Percentiles rank a stretch among this genome's conserved stretches.
These are phyloP conservation scores for Pseudorasbora parva DNA, from an alignment of 2,113 vertebrate species.

Conservation along the genomic window DNA sequence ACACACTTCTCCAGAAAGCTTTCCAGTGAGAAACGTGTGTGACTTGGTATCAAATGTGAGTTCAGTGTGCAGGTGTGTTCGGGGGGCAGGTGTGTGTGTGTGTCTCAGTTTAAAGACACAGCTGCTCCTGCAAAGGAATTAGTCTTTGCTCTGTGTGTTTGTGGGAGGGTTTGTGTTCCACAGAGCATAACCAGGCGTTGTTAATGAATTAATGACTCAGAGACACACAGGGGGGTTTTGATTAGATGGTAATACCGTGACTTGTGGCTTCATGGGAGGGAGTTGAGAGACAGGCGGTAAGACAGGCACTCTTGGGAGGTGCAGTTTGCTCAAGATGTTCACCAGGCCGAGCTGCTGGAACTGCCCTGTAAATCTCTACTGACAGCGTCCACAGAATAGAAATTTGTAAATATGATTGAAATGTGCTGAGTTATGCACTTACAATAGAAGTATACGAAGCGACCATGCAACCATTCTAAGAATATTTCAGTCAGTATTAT, in stretches of 20 bases:
- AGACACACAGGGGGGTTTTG: conserved; percentile 49
- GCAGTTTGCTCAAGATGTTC: not conserved
- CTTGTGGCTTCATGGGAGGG: conserved; percentile 26
- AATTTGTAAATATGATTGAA: not conserved
- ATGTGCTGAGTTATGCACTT: not conserved
- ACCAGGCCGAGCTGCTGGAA: not conserved
- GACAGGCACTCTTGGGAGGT: not conserved
- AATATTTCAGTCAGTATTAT: too few relatives aligned
- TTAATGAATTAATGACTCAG: conserved; percentile 58
- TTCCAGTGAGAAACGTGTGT: conserved; percentile 5
- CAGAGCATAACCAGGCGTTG: conserved; percentile 54
- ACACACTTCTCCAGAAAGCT: conserved; percentile 9
- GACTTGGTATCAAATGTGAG: not conserved
- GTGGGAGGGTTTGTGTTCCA: conserved; percentile 31
- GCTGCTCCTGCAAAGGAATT: not conserved
- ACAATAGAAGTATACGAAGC: not conserved
- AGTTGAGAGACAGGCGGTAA: conserved; percentile 7
- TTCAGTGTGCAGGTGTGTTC: conserved; percentile 15
- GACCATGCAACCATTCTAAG: not conserved
- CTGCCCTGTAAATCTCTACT: not conserved
- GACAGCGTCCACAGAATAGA: not conserved
- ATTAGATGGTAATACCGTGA: conserved; percentile 55
- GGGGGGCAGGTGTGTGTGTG: not conserved
- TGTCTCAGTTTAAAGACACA: not conserved
- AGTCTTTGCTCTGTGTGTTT: not conserved